phyloP scores from a whole-genome alignment of 2,113 vertebrate genomes.

The Pica pica region DNA sequence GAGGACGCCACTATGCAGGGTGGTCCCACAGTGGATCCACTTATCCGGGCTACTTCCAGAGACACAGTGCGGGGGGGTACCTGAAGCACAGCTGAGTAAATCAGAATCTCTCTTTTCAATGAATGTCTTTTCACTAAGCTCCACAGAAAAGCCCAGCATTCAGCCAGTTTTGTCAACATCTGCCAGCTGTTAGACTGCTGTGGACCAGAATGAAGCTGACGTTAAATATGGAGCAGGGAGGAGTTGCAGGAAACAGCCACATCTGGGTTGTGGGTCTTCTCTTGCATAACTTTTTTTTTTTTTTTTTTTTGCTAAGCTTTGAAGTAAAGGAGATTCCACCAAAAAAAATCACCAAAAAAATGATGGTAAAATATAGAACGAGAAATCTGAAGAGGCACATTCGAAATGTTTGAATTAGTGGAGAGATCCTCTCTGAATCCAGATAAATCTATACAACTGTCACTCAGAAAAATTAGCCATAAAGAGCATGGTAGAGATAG shows the following conservation, averaged over 20 bases:
- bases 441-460: not conserved
- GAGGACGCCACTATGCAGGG: not conserved
- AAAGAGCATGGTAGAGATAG: not conserved
- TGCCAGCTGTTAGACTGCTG: not conserved
- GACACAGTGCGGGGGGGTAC: not conserved
- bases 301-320: not conserved
- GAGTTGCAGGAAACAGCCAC: not conserved
- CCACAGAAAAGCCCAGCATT: not conserved
- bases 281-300: not conserved
- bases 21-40: not conserved
- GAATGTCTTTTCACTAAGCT: not conserved
- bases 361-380: not conserved
- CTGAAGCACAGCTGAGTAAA: not conserved
- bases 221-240: not conserved
- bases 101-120: not conserved
- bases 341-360: not conserved
- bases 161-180: not conserved
- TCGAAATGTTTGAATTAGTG: not conserved
- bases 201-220: not conserved
- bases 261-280: not conserved
- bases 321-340: not conserved
- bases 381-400: not conserved
- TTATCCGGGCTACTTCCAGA: not conserved
- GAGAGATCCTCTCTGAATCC: not conserved
- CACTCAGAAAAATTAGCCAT: not conserved